Evolutionary conservation across 2,797 vertebrate genomes (phyloP), one percentile per base, ranked within the genome.

Genomic region (Sciurus carolinensis): DNA sequence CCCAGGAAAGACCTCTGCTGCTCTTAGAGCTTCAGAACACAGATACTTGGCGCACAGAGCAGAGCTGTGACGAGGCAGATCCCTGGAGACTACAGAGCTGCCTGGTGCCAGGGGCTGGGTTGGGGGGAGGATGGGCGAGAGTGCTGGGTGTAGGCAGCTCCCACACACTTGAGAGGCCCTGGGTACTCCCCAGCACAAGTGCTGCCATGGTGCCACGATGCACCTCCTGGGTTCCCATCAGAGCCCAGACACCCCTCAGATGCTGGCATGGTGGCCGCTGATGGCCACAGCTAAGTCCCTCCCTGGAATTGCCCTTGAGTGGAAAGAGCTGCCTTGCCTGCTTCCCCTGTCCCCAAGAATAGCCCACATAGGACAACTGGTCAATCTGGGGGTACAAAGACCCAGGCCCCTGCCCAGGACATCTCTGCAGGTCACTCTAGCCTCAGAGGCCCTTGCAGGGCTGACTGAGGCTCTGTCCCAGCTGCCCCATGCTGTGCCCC

Each of bases 121-220:
- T 39, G 9, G 17, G 26, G 28, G 20, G 66, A 66, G 80, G 54
- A 14, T 6, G 47, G 26, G 20, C 9, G 5, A 39, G 72, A 36
- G 11, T 39, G 42, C 82, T 59, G 66, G 67, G 26, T 30, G 2
- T 22, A 24, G 44, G 26, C 18, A 24, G 26, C 47, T 81, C 24
- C 36, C 62, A 52, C 22, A 17, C 71, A 42, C n/a, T 76, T 62
- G 22, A 73, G 76, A 14, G 20, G 52, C 12, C 73, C 85, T 2
- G 11, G 62, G 79, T 9, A 47, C 12, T 20, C 50, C 13, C 26
- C 20, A 10, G 71, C 26, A 5, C 26, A 52, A 2, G 0, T 1
- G 2, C 30, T 7, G 11, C 52, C 17, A 1, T 52, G 6, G 47
- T 2, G 66, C 57, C 1, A 0, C 10, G 26, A 57, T 33, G 12